phyloP scores from a whole-genome alignment of 2,113 vertebrate genomes.

The Amphiprion ocellaris region DNA sequence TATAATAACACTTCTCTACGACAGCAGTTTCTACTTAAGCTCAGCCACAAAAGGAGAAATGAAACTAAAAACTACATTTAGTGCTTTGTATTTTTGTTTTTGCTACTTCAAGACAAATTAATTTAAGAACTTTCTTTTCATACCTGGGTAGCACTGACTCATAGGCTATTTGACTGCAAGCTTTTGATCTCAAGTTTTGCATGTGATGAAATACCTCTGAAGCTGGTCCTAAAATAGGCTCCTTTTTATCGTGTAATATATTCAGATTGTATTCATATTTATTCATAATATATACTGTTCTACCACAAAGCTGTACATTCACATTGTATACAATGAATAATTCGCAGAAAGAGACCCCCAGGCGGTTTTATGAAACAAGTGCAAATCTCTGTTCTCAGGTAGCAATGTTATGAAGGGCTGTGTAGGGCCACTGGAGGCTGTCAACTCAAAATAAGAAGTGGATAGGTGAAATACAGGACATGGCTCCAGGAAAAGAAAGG shows the following conservation, averaged over 20 bases:
- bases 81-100: constrained; percentile 19
- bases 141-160: constrained; percentile 51
- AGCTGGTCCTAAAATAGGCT: constrained; percentile 51
- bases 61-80: background rate
- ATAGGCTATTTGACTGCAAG: constrained; percentile 25
- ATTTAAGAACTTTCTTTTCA: constrained; percentile 47
- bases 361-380: constrained; percentile 28
- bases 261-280: constrained; percentile 62
- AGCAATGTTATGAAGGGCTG: constrained; percentile 17
- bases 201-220: constrained; percentile 55
- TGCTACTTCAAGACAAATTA: constrained; percentile 24
- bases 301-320: constrained; percentile 40
- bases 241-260: constrained; percentile 52
- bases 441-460: constrained; percentile 30
- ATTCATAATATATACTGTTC: constrained; percentile 45
- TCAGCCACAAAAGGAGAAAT: background rate
- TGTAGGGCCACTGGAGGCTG: constrained; percentile 20
- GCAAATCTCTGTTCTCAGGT: constrained; percentile 26
- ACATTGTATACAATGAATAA: constrained; percentile 37
- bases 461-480: constrained; percentile 46
- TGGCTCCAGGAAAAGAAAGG: constrained; percentile 12
- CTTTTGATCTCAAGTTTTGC: constrained; percentile 67
- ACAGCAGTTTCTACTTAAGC: background rate
- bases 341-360: constrained; percentile 25
- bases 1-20: background rate